Evolutionary conservation across 2,888 invertebrate species (phyloP), one percentile per base, ranked within the genome.

Genomic region (Tipula unca): DNA sequence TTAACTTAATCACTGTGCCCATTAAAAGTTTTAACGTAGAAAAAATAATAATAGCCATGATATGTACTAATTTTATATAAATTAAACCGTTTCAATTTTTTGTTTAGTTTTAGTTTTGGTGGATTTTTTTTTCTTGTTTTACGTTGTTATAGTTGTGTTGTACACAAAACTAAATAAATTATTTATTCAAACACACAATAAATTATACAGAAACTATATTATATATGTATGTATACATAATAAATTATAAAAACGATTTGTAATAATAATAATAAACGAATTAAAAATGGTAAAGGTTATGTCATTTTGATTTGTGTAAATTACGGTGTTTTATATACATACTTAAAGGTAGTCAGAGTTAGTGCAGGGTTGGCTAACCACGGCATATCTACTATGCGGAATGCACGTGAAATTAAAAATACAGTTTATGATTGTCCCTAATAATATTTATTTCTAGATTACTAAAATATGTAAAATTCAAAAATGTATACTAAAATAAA

Each of bases 131-230:
- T 69, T 25, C 20, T 69, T 17, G 4, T 17, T 48, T 25, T 25
- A 14, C 10, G 69, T 69, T 69, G 25, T 69, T 69, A 32, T 32
- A 32, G 69, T 25, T 69, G 69, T n/a, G 17, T 25, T 69, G 25
- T 69, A 17, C 17, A 54, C 8, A 54, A 54, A 54, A n/a, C 48
- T 69, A 69, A 69, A 69, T 69, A 69, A 69, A 25, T 69, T 69
- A 69, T 69, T 69, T 69, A 69, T 69, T 69, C 69, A 69, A 69
- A 69, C 69, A 69, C 69, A 69, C 69, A 69, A 69, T 69, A 69
- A 69, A 69, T 8, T 69, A 69, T 25, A 48, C n/a, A 48, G 48
- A 48, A 48, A 48, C n/a, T 48, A 48, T 48, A 48, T 48, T 48
- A n/a, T 32, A 32, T 32, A 32, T 32, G 4, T 32, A n/a, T 39